These are phyloP conservation scores for Chloropsis hardwickii DNA, from an alignment of 2,113 vertebrate species.

Conservation along the genomic window DNA sequence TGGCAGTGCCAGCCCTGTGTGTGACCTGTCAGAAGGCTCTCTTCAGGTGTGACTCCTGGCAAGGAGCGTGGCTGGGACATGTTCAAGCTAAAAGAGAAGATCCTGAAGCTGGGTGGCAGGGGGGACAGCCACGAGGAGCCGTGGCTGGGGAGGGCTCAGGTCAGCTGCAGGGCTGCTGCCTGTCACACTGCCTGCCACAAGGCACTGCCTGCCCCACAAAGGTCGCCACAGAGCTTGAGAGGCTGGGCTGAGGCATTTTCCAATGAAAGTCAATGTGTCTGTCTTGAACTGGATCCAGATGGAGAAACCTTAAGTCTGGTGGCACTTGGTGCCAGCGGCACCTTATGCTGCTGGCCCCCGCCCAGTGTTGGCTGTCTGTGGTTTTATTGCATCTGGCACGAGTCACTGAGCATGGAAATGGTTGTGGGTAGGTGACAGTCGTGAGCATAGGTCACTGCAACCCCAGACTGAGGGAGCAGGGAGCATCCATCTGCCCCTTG, in stretches of 20 bases:
- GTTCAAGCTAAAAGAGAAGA: neutral
- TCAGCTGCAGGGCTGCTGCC: neutral
- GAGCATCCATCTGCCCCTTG: neutral
- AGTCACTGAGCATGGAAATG: neutral
- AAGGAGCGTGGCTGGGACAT: neutral
- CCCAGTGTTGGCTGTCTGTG: fast-evolving
- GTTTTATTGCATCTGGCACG: neutral
- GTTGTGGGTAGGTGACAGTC: neutral
- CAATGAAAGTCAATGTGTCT: neutral
- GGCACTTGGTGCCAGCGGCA: neutral
- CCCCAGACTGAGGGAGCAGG: neutral
- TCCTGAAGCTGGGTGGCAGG: neutral
- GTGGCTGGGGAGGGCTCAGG: neutral
- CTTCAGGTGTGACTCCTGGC: neutral
- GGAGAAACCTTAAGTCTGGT: neutral
- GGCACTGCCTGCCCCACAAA: neutral
- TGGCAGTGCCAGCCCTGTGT: neutral
- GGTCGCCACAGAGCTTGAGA: neutral
- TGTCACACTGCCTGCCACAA: neutral
- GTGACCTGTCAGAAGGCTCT: neutral
- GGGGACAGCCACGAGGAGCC: neutral
- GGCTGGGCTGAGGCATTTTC: neutral
- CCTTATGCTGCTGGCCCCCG: neutral
- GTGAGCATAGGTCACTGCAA: neutral
- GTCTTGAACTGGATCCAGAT: neutral